Evolutionary conservation across 2,888 invertebrate species (phyloP).

Genomic region (Synergus itoensis): DNA sequence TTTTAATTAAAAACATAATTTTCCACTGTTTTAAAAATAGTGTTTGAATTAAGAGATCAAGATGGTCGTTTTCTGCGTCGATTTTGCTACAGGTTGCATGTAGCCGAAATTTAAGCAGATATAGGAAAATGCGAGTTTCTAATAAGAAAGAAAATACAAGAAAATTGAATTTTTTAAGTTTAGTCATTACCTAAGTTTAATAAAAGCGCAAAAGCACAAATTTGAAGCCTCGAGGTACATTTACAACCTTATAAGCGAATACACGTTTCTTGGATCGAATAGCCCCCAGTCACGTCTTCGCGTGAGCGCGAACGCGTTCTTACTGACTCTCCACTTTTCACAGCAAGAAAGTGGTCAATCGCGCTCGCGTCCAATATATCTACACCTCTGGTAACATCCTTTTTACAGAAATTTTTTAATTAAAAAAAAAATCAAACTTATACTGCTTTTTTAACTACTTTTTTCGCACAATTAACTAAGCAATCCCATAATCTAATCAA

Average conservation of each 20-base stretch:
- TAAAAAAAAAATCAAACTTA: neutral
- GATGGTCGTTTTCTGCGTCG: slow-evolving; percentile 2
- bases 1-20: too few species aligned
- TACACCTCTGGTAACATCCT: neutral
- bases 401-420: neutral
- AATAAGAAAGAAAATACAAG: neutral
- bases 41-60: neutral
- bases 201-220: slow-evolving; percentile 4
- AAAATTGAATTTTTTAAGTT: neutral
- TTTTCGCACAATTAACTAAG: neutral
- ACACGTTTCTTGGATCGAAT: slow-evolving; percentile 49
- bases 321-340: slow-evolving; percentile 71
- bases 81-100: slow-evolving; percentile 26
- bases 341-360: slow-evolving; percentile 59
- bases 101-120: neutral
- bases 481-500: neutral
- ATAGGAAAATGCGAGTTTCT: neutral
- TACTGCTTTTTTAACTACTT: neutral
- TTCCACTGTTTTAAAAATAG: neutral
- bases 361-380: slow-evolving; percentile 57
- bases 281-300: slow-evolving; percentile 64
- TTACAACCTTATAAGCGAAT: slow-evolving; percentile 50
- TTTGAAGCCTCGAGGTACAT: slow-evolving; percentile 53
- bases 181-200: neutral
- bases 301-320: slow-evolving; percentile 75